Conservation (phyloP, 2,888 invertebrate species). For the Brenthis hecate region DNA sequence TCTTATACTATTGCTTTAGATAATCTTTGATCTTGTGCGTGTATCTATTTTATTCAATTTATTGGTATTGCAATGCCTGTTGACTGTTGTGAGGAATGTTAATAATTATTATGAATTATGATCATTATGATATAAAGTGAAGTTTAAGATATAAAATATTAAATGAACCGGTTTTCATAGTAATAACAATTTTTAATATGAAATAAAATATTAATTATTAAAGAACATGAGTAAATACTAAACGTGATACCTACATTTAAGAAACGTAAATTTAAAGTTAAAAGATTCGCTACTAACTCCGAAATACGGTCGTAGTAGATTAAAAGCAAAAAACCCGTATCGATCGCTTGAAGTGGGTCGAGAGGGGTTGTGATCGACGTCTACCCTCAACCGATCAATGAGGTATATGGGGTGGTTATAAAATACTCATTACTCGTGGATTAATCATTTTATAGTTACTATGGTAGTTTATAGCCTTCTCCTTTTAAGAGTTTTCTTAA, state of each 20-base stretch:
- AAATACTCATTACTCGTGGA: constrained; percentile 3
- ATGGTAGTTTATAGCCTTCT: background rate
- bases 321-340: constrained; percentile 15
- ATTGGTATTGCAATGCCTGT: constrained; percentile 10
- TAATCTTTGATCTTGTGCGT: constrained; percentile 18
- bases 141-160: too few species aligned
- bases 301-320: constrained; percentile 9
- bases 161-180: too few species aligned
- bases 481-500: background rate
- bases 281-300: constrained; percentile 2
- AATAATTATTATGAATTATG: too few species aligned
- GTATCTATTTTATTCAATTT: constrained; percentile 7
- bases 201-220: too few species aligned
- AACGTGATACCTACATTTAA: too few species aligned
- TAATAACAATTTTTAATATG: too few species aligned
- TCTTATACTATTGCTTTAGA: constrained; percentile 1
- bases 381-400: constrained; percentile 56
- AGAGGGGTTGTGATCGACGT: constrained; percentile 43
- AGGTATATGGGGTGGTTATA: constrained; percentile 43
- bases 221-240: too few species aligned
- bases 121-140: too few species aligned
- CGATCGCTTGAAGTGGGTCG: constrained; percentile 34
- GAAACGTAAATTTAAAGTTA: background rate
- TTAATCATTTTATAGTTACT: background rate
- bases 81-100: constrained; percentile 11